Conservation (phyloP, 2,888 invertebrate species). For the Conomelus anceps region DNA sequence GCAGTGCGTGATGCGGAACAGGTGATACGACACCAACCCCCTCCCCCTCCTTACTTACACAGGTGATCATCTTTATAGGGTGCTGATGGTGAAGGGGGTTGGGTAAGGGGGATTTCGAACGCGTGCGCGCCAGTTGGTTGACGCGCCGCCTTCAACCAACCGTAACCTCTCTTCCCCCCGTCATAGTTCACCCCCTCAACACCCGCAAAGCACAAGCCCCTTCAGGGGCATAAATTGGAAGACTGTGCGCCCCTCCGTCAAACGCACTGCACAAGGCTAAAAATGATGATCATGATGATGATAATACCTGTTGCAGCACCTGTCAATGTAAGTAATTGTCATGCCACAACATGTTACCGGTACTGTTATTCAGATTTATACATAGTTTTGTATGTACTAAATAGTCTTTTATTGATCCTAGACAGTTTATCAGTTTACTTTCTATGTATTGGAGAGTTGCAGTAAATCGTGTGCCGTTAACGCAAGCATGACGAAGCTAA, state of each 20-base stretch:
- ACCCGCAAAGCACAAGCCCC: not conserved
- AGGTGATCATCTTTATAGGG: not conserved
- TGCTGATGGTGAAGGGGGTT: not conserved
- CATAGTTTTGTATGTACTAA: not conserved
- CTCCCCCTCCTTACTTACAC: not conserved
- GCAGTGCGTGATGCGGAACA: not conserved
- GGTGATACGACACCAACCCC: not conserved
- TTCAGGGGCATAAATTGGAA: not conserved
- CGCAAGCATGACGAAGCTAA: too few species aligned
- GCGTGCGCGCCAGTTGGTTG: constrained; percentile 9
- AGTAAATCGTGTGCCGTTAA: too few species aligned
- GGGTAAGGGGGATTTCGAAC: not conserved
- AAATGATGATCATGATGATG: not conserved
- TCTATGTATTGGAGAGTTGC: too few species aligned
- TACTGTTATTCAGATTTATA: not conserved
- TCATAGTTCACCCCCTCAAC: not conserved
- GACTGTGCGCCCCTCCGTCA: not conserved
- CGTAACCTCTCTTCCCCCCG: not conserved
- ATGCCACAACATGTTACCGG: not conserved
- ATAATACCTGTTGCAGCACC: not conserved
- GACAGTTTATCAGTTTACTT: too few species aligned
- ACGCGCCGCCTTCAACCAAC: not conserved
- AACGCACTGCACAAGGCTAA: not conserved
- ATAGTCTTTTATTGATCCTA: too few species aligned
- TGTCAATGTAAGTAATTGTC: not conserved